Conservation (phyloP, 2,888 invertebrate species). For the Anodontia alba region DNA sequence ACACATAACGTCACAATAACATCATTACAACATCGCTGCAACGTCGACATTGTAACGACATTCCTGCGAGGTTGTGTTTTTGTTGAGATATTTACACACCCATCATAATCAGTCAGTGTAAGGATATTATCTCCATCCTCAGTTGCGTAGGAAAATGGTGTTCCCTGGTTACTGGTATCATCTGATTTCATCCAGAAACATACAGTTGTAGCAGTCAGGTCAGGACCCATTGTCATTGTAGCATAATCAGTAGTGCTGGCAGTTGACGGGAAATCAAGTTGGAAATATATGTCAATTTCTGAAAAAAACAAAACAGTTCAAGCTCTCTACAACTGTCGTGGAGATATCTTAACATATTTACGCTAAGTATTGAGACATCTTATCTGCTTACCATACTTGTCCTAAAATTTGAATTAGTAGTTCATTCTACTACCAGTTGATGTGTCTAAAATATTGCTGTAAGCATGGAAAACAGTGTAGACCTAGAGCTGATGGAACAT, state of each 20-base stretch:
- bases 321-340: too few species aligned
- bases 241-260: constrained; percentile 88
- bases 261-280: constrained; percentile 77
- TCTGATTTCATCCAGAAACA: constrained; percentile 89
- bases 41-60: too few species aligned
- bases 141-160: constrained; percentile 89
- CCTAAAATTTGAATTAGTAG: too few species aligned
- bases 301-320: too few species aligned
- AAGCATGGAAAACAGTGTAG: neutral
- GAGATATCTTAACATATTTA: neutral
- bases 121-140: constrained; percentile 87
- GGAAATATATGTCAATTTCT: constrained; percentile 66
- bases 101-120: constrained; percentile 89
- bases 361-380: too few species aligned
- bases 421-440: too few species aligned
- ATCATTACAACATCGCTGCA: too few species aligned
- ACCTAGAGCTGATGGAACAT: too few species aligned
- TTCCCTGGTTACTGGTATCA: constrained; percentile 89
- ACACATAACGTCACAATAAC: too few species aligned
- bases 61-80: too few species aligned
- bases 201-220: constrained; percentile 86
- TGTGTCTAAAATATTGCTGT: too few species aligned
- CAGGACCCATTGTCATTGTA: constrained; percentile 86
- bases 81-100: constrained; percentile 86
- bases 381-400: too few species aligned